phyloP scores from a whole-genome alignment of 2,888 invertebrate genomes.

The Drosophila austrosaltans region DNA sequence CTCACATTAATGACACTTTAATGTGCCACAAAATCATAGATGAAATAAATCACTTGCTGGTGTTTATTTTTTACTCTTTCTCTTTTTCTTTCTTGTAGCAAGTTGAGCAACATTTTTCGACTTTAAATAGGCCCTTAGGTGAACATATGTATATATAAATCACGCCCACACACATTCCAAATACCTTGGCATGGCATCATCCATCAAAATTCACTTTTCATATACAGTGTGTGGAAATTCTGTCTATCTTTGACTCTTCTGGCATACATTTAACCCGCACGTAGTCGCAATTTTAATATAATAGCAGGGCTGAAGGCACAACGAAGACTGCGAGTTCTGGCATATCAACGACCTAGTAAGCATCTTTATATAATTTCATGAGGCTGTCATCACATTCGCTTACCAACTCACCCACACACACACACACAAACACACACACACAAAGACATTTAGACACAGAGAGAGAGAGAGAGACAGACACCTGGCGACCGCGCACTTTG shows the following conservation, averaged over 20 bases:
- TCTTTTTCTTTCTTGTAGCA: slow-evolving; percentile 16
- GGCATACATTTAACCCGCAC: slow-evolving; percentile 71
- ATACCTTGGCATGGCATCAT: slow-evolving; percentile 38
- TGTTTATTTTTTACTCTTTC: not conserved
- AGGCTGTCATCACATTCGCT: slow-evolving; percentile 57
- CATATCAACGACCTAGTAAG: slow-evolving; percentile 75
- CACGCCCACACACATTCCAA: not conserved
- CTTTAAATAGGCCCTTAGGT: slow-evolving; percentile 40
- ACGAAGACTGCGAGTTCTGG: slow-evolving; percentile 45
- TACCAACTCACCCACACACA: slow-evolving; percentile 21
- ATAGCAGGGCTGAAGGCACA: slow-evolving; percentile 54
- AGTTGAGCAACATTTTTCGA: slow-evolving; percentile 33
- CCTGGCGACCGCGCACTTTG: slow-evolving; percentile 71
- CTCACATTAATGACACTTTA: slow-evolving; percentile 49
- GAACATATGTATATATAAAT: slow-evolving; percentile 34
- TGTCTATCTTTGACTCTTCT: slow-evolving; percentile 26
- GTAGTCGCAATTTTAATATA: slow-evolving; percentile 74
- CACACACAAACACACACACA: slow-evolving; percentile 25
- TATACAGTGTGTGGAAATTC: slow-evolving; percentile 16
- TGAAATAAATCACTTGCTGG: slow-evolving; percentile 56
- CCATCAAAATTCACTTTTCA: slow-evolving; percentile 71
- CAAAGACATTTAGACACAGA: slow-evolving; percentile 20
- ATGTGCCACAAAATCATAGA: slow-evolving; percentile 40
- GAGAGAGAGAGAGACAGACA: slow-evolving; percentile 36
- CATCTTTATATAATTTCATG: slow-evolving; percentile 77